Conservation (phyloP, 2,797 vertebrate genomes). For the Delichon dasypus region DNA sequence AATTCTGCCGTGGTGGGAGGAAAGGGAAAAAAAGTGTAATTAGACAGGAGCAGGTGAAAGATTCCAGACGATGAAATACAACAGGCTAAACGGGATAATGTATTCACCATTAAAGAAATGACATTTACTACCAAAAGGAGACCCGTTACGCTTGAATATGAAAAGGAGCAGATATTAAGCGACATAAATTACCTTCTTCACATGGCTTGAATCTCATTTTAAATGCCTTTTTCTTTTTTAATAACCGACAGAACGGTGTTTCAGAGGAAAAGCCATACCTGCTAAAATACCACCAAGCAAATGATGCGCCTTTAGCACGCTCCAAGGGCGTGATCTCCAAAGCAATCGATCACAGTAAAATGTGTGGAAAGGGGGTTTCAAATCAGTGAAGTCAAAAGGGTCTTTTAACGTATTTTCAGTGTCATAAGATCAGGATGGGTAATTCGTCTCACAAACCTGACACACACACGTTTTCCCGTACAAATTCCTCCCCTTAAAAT, state of each 20-base stretch:
- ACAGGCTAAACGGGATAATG: constrained; percentile 58
- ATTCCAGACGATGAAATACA: constrained; percentile 60
- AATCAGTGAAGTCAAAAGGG: constrained; percentile 18
- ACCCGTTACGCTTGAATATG: constrained; percentile 39
- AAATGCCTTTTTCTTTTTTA: not conserved
- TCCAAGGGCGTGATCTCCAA: not conserved
- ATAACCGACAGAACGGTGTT: not conserved
- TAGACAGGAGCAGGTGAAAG: constrained; percentile 65
- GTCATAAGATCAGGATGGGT: not conserved
- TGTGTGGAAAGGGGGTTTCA: not conserved
- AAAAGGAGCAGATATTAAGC: constrained; percentile 41
- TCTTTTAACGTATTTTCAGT: not conserved
- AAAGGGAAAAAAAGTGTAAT: constrained; percentile 39
- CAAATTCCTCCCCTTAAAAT: constrained; percentile 47
- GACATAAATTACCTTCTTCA: constrained; percentile 21
- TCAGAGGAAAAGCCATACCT: not conserved
- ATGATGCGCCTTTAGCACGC: not conserved
- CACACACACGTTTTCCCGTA: not conserved
- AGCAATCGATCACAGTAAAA: constrained; percentile 20
- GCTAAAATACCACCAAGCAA: not conserved
- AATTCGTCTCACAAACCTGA: not conserved
- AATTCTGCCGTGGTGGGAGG: constrained; percentile 27
- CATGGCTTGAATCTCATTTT: not conserved
- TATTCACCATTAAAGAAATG: constrained; percentile 50
- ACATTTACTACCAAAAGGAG: constrained; percentile 62